Base-by-base conservation (phyloP, 2,113 vertebrate genomes). In the Accipiter virgatus region DNA sequence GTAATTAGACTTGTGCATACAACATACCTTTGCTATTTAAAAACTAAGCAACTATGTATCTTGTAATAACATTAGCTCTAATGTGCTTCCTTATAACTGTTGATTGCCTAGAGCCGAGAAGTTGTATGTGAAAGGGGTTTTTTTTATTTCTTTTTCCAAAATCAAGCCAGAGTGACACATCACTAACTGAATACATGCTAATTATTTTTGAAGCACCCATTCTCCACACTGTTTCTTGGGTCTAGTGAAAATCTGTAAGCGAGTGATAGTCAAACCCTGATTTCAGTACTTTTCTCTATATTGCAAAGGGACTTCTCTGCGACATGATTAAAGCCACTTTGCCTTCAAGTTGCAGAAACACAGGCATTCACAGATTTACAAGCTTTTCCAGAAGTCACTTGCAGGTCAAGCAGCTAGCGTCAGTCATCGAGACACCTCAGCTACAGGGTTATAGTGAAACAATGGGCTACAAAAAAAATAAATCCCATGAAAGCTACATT, bases 1-100 rank as follows among this genome's bases (percentile, higher is more conserved):
- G 9, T 93, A 96, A 96, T 96, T 97, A 87, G n/a, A n/a, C n/a
- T 75, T 42, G 62, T 45, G 31, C 75, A 74, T 59, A 72, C 45
- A 66, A 86, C 3, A 2, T 86, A 92, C 68, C 26, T 92, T 97
- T 73, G 48, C 78, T 90, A 95, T 95, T 95, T 97, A 96, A 97
- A 96, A 94, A 86, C 22, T 55, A 88, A 88, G 80, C 84, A 89
- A 87, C 66, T 88, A 74, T 31, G 40, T 96, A 80, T 86, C 82
- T 78, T 94, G 62, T 53, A 83, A 83, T 16, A 68, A 58, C 52
- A 94, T 27, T 31, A 92, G 42, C 56, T 94, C 82, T 94, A 95
- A 88, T n/a, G 59, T 53, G 55, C 68, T 93, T 91, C 31, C 50
- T 89, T 93, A 7, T 29, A 95, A 91, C 22, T 78, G 77, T 40